A percentile compares a stretch with the other conserved stretches of the same genome.
Evolutionary conservation across 1,140 invertebrate species (phyloP).

Genomic region (Acromyrmex heyeri): DNA sequence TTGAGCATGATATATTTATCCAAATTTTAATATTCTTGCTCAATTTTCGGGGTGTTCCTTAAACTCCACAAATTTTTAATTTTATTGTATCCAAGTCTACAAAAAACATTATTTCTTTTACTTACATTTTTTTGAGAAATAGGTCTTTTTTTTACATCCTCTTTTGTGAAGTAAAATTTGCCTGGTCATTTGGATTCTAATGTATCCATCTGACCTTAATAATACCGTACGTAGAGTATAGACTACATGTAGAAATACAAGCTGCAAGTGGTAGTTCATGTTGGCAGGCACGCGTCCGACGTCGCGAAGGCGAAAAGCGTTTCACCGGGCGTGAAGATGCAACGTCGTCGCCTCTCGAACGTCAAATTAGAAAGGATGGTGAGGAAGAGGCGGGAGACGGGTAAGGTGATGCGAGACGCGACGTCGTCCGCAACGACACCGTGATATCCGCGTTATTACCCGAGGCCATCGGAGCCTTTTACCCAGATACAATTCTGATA

Average conservation of each 20-base stretch:
- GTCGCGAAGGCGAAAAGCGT: conserved; percentile 36
- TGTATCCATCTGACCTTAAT: neutral
- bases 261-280: neutral
- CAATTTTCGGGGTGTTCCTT: too few species aligned
- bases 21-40: too few species aligned
- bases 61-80: too few species aligned
- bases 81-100: too few species aligned
- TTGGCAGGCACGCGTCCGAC: conserved; percentile 44
- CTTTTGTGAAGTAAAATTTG: neutral
- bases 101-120: too few species aligned
- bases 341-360: conserved; percentile 56
- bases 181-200: neutral
- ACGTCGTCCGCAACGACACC: conserved; percentile 54
- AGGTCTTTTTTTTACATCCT: too few species aligned
- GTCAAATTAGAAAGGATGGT: conserved; percentile 51
- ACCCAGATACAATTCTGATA: conserved; percentile 54
- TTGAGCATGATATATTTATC: too few species aligned
- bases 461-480: conserved; percentile 39
- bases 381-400: neutral
- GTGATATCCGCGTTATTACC: conserved; percentile 39
- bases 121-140: too few species aligned
- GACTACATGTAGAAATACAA: neutral
- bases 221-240: neutral
- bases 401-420: conserved; percentile 31
- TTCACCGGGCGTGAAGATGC: conserved; percentile 37